Conservation (phyloP, 2,888 invertebrate species). For the Itoplectis maculator region DNA sequence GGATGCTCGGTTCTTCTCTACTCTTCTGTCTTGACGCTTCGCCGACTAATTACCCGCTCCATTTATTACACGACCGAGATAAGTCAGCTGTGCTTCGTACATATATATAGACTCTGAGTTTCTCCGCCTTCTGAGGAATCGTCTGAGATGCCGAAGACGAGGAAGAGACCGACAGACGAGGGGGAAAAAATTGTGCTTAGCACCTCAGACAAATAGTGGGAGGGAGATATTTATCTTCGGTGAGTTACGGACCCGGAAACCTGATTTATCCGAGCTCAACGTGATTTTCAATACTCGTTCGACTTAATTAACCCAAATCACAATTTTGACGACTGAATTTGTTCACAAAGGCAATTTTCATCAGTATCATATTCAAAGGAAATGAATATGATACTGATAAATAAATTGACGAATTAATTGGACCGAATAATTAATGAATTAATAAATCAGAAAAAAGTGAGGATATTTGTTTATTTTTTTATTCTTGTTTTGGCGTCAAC, state of each 20-base stretch:
- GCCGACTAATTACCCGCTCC: constrained; percentile 62
- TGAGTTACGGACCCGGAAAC: neutral
- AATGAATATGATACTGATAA: too few species aligned
- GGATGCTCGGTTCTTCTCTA: constrained; percentile 1
- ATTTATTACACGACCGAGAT: constrained; percentile 62
- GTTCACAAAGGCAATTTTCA: too few species aligned
- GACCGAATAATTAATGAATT: too few species aligned
- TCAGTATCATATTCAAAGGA: too few species aligned
- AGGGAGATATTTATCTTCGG: constrained; percentile 6
- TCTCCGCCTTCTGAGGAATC: neutral
- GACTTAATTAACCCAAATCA: too few species aligned
- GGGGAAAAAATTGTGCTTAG: neutral
- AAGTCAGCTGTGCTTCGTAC: constrained; percentile 46
- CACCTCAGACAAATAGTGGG: neutral
- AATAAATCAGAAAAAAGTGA: too few species aligned
- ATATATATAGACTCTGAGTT: neutral
- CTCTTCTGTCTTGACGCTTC: constrained; percentile 44
- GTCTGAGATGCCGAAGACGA: neutral
- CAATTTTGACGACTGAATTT: too few species aligned
- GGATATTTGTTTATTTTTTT: neutral
- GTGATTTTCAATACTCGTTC: neutral
- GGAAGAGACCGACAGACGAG: neutral
- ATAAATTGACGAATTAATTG: too few species aligned
- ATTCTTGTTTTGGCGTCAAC: neutral
- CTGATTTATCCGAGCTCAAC: neutral